A percentile compares a stretch with the other conserved stretches of the same genome.
These are phyloP conservation scores for Eciton burchellii DNA, from an alignment of 1,140 invertebrate genomes.

Conservation along the genomic window DNA sequence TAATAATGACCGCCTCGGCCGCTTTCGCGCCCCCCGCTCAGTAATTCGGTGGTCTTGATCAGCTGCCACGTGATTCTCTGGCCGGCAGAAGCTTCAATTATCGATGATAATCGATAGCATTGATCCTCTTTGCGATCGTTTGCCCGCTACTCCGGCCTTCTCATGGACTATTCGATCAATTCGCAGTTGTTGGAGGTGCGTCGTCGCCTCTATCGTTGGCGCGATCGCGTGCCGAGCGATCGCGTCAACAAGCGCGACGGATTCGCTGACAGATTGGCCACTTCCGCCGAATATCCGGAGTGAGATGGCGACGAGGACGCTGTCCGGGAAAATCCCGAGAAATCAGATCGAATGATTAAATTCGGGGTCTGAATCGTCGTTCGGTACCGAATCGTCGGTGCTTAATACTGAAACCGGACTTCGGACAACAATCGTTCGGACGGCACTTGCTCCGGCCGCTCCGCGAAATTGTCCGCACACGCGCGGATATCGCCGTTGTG, in stretches of 20 bases:
- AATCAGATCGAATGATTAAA: background rate
- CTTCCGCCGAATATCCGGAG: slow-evolving; percentile 33
- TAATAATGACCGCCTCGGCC: too few species aligned
- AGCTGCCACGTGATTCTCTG: slow-evolving; percentile 31
- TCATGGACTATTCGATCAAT: background rate
- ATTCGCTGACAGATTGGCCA: slow-evolving; percentile 15
- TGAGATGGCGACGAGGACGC: background rate
- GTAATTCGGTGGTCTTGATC: slow-evolving; percentile 44
- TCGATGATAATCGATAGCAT: slow-evolving; percentile 59
- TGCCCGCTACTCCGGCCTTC: slow-evolving; percentile 4
- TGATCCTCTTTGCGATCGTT: slow-evolving; percentile 21
- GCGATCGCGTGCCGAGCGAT: slow-evolving; percentile 23
- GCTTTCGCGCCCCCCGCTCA: slow-evolving; percentile 61
- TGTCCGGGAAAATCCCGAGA: background rate
- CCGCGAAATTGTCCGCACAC: background rate
- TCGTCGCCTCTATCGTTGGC: background rate
- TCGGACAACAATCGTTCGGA: slow-evolving; percentile 8
- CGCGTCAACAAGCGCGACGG: slow-evolving; percentile 24
- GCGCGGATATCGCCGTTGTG: background rate
- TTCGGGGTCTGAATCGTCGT: too few species aligned
- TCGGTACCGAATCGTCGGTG: background rate
- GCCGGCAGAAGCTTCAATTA: slow-evolving; percentile 3
- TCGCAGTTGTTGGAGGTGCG: background rate
- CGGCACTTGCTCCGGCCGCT: too few species aligned
- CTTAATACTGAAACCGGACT: background rate